phyloP scores from a whole-genome alignment of 1,140 invertebrate genomes.

The Drosophila micromelanica region DNA sequence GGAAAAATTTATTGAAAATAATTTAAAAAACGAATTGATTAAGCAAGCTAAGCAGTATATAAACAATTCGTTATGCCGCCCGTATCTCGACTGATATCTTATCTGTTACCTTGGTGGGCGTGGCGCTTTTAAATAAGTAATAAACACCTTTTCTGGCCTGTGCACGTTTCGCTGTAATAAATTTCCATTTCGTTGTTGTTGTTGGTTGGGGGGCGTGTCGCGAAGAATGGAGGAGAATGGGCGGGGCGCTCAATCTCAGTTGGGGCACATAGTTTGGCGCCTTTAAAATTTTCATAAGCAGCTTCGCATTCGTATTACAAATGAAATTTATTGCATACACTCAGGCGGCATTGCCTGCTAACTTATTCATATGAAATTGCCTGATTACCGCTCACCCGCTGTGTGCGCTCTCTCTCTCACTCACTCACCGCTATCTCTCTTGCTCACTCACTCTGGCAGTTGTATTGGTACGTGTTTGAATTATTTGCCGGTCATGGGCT shows the following conservation, averaged over 20 bases:
- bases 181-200: constrained; percentile 72
- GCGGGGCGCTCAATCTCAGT: constrained; percentile 57
- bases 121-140: constrained; percentile 68
- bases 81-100: not conserved
- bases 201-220: constrained; percentile 15
- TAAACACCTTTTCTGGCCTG: constrained; percentile 64
- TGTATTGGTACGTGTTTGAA: constrained; percentile 77
- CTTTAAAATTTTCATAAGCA: constrained; percentile 80
- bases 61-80: not conserved
- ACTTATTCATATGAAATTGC: constrained; percentile 81
- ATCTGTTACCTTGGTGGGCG: constrained; percentile 32
- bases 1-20: no score
- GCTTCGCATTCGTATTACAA: constrained; percentile 72
- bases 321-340: constrained; percentile 74
- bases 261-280: constrained; percentile 67
- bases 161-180: constrained; percentile 64
- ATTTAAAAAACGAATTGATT: no score
- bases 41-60: not conserved
- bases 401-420: not conserved
- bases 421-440: not conserved
- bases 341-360: constrained; percentile 71
- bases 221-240: not conserved
- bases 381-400: constrained; percentile 66
- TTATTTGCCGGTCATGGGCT: constrained; percentile 73
- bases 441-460: not conserved